These are phyloP conservation scores for Tenthredo amoena DNA, from an alignment of 2,888 invertebrate genomes.

Conservation along the genomic window DNA sequence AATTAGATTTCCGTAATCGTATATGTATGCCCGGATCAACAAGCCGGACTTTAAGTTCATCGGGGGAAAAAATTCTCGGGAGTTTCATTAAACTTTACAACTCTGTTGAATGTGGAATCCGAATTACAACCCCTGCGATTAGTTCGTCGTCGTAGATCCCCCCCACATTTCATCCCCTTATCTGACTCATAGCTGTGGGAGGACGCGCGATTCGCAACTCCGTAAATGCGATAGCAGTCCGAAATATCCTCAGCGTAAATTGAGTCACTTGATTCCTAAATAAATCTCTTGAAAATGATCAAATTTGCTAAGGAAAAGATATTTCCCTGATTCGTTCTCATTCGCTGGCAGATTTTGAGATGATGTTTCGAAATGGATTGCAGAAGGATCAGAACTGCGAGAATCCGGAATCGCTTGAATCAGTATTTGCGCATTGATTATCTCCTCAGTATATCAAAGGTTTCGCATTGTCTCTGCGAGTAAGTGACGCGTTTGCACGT, in stretches of 20 bases:
- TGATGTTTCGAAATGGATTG: neutral
- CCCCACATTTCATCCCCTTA: neutral
- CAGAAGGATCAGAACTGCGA: neutral
- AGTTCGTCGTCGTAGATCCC: neutral
- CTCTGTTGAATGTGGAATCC: constrained; percentile 7
- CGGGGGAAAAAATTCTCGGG: neutral
- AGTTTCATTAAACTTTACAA: neutral
- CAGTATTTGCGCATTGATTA: neutral
- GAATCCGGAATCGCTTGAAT: neutral
- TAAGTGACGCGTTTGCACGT: constrained; percentile 39
- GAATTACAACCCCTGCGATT: neutral
- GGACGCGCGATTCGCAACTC: neutral
- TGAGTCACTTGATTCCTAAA: neutral
- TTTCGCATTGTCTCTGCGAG: constrained; percentile 17
- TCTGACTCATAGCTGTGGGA: neutral
- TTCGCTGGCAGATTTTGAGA: neutral
- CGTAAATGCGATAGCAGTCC: neutral
- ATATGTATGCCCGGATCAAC: neutral
- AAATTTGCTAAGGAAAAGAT: neutral
- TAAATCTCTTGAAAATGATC: neutral
- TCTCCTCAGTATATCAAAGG: neutral
- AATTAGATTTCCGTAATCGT: constrained; percentile 28
- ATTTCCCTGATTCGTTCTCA: neutral
- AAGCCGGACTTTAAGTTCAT: constrained; percentile 4
- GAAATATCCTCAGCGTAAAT: neutral